Conservation (phyloP, 2,888 invertebrate species). For the Oxycera nigricornis region DNA sequence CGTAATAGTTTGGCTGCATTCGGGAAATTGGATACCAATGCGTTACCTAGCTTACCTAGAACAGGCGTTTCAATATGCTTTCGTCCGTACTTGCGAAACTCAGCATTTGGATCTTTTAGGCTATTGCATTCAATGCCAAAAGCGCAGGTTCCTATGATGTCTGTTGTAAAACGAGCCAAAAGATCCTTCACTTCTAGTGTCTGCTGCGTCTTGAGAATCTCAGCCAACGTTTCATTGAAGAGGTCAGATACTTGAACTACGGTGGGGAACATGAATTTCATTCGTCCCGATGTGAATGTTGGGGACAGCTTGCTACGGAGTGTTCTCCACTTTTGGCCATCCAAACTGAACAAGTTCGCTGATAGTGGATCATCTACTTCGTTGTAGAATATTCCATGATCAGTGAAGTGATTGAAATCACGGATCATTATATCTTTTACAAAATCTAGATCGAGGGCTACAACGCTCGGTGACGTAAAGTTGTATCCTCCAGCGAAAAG, state of each 20-base stretch:
- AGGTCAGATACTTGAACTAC: constrained; percentile 43
- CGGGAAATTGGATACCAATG: constrained; percentile 20
- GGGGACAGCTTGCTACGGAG: constrained; percentile 3
- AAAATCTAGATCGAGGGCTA: background rate
- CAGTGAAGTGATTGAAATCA: background rate
- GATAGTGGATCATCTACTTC: background rate
- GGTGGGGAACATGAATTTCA: constrained; percentile 19
- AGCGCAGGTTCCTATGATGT: constrained; percentile 60
- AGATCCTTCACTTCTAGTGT: constrained; percentile 58
- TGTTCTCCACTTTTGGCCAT: background rate
- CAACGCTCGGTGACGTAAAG: background rate
- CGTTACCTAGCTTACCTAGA: background rate
- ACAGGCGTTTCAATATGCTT: constrained; percentile 37
- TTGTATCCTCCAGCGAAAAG: constrained; percentile 1
- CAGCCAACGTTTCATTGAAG: constrained; percentile 49
- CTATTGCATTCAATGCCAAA: constrained; percentile 59
- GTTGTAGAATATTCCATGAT: constrained; percentile 17
- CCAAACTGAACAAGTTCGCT: background rate
- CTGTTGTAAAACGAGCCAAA: constrained; percentile 59
- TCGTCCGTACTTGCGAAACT: constrained; percentile 50
- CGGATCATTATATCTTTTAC: background rate
- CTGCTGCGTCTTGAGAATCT: constrained; percentile 35
- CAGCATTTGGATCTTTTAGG: constrained; percentile 53
- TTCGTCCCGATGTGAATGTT: constrained; percentile 9
- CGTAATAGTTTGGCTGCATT: constrained; percentile 15